Evolutionary conservation across 1,140 invertebrate genomes (phyloP), one percentile per base, ranked within the genome.

Genomic region (Drosophila obscura): DNA sequence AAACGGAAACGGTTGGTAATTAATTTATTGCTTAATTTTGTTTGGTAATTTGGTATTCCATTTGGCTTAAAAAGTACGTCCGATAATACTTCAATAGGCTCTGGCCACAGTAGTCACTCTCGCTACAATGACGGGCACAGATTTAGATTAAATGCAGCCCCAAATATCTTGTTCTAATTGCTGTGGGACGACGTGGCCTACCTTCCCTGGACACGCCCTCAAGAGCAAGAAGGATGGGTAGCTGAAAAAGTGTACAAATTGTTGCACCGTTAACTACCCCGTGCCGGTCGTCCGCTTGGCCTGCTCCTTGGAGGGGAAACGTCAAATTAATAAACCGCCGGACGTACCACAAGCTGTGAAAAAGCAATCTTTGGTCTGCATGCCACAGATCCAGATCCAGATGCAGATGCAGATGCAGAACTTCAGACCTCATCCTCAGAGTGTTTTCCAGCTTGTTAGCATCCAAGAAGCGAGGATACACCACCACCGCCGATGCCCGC

Each of bases 261-360:
- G 77, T 87, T 78, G 81, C 82, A 49, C 63, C 65, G 68, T 73
- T 73, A 78, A 78, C 52, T 67, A 53, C 49, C 35, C 48, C 16
- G 13, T 22, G 49, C 56, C 57, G 56, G 8, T 8, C 8, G 28
- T 28, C 24, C 43, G 15, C 35, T 13, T 13, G 24, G n/a, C 43
- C 63, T 19, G 58, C 69, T 58, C 66, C 51, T 77, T 74, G 64
- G 11, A 39, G 11, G 35, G 35, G 57, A 72, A 84, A 87, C 82
- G 82, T 87, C 83, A 87, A 87, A 87, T 87, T 87, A 87, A 87
- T 87, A 87, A 87, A 78, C 66, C 65, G 82, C 83, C 82, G 82
- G 82, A 87, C 82, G 82, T 88, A 87, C 82, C 82, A 76, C 82
- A 87, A 87, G 82, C 82, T 87, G 82, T 88, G 82, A 87, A 87